Conservation (phyloP, 2,113 vertebrate genomes). For the Callionymus lyra region DNA sequence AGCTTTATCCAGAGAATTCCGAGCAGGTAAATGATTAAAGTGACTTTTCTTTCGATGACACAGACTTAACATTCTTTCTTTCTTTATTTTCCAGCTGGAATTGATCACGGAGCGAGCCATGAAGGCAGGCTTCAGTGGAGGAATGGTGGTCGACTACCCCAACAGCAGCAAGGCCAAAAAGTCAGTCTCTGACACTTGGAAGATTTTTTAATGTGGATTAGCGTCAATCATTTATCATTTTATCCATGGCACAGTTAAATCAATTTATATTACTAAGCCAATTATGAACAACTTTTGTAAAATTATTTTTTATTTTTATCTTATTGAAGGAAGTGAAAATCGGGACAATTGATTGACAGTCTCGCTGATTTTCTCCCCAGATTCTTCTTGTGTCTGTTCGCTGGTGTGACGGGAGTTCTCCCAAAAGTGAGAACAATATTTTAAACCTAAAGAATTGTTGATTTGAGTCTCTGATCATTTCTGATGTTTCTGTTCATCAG, state of each 20-base stretch:
- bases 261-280: too few species aligned
- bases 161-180: conserved; percentile 96
- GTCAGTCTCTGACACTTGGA: conserved; percentile 58
- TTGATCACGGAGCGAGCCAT: conserved; percentile 89
- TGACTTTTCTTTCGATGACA: background rate
- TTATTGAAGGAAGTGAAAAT: too few species aligned
- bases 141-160: conserved; percentile 95
- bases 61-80: background rate
- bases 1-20: conserved; percentile 90
- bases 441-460: background rate
- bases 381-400: conserved; percentile 94
- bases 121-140: conserved; percentile 87
- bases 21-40: conserved; percentile 77
- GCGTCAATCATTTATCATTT: too few species aligned
- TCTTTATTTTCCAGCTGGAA: conserved; percentile 70
- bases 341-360: background rate
- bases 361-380: conserved; percentile 45
- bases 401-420: conserved; percentile 71
- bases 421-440: conserved; percentile 74
- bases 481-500: conserved; percentile 48
- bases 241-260: too few species aligned
- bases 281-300: too few species aligned
- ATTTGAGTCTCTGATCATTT: background rate
- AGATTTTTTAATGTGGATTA: conserved; percentile 17
- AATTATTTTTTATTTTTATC: too few species aligned